These are phyloP conservation scores for Idaea biselata DNA, from an alignment of 2,888 invertebrate species.

Conservation along the genomic window DNA sequence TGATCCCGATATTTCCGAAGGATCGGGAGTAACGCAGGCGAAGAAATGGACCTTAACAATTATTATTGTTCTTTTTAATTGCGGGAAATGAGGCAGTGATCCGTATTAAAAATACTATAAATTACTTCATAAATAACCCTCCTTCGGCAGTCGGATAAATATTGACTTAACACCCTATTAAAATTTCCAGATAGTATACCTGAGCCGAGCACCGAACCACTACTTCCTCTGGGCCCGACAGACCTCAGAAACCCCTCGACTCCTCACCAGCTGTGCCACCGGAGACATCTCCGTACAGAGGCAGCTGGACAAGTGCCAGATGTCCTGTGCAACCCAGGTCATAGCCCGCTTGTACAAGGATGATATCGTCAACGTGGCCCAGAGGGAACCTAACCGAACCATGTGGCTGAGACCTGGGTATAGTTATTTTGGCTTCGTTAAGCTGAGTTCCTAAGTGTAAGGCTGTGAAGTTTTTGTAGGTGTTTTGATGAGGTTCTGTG, in stretches of 20 bases:
- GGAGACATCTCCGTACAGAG: constrained; percentile 57
- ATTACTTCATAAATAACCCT: too few relatives aligned
- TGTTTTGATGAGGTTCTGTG: constrained; percentile 16
- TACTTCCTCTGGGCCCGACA: constrained; percentile 63
- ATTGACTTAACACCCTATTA: background rate
- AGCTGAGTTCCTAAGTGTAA: constrained; percentile 69
- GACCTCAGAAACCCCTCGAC: constrained; percentile 37
- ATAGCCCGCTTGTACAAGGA: constrained; percentile 55
- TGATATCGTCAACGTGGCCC: constrained; percentile 60
- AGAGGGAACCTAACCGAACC: constrained; percentile 63
- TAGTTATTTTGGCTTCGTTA: constrained; percentile 67
- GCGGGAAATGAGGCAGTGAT: too few relatives aligned
- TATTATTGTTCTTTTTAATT: too few relatives aligned
- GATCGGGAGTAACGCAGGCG: too few relatives aligned
- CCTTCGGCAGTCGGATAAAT: too few relatives aligned
- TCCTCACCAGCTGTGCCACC: constrained; percentile 57
- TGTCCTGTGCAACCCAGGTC: constrained; percentile 65
- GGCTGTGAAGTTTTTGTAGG: constrained; percentile 49
- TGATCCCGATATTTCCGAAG: too few relatives aligned
- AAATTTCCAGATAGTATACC: constrained; percentile 62
- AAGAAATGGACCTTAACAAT: too few relatives aligned
- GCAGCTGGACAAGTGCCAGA: constrained; percentile 52
- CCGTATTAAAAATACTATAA: too few relatives aligned
- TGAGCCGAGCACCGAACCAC: constrained; percentile 61
- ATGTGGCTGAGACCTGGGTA: constrained; percentile 63